Evolutionary conservation across 2,797 vertebrate genomes (phyloP), one percentile per base, ranked within the genome.

Genomic region (Sebastes diaconus): DNA sequence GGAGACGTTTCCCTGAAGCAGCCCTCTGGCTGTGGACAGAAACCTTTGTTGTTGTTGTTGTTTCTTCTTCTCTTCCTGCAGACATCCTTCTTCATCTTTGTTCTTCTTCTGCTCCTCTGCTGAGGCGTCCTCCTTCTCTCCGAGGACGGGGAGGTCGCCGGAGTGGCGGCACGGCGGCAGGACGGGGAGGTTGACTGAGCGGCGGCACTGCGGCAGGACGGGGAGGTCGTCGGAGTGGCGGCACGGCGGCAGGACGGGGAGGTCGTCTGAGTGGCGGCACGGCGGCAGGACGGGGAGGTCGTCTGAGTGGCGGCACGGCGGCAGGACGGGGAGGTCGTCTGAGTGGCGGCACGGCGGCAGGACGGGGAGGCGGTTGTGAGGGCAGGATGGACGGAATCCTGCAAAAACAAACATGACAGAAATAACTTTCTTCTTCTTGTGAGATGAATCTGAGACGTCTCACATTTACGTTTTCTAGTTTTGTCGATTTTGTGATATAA

Each of bases 371-470:
- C 73, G 65, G 73, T 77, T 81, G 81, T 77, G 87, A 70, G 80
- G 77, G n/a, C 78, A 83, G n/a, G 67, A 34, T 0, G 65, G 64
- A 29, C 34, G 70, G 10, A 84, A 69, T 61, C 85, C 94, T 94
- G 63, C 7, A 2, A 3, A n/a, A 0, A 42, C 5, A 52, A 22
- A 27, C 5, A 42, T 4, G 12, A 39, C 12, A 13, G 13, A 42
- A 42, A 42, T 42, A 42, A 42, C 39, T 42, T 42, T 42, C 39
- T 42, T 42, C 13, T 42, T 42, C 39, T 14, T 42, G 14, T 16
- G 14, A 42, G 13, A 42, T 42, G 39, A 42, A 42, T 39, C 39
- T 39, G 34, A 0, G 34, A 36, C 11, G 34, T 36, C 36, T 39
- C 39, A 39, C 39, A 39, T 42, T 14, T 16, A 42, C 14, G 14